Evolutionary conservation across 2,113 vertebrate species (phyloP).

Genomic region (Columba janthina): DNA sequence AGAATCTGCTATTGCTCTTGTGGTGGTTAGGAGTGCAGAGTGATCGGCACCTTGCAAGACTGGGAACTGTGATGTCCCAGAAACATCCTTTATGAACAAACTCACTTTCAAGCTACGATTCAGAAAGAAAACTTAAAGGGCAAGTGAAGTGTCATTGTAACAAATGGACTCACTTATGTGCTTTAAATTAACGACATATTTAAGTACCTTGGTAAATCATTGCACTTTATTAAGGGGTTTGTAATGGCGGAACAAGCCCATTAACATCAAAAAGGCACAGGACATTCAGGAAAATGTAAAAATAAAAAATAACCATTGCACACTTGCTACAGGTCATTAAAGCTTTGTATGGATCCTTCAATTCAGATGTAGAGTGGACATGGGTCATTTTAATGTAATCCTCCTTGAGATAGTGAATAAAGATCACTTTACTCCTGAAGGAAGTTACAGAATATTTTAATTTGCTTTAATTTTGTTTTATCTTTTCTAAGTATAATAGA

Average conservation of each 20-base stretch:
- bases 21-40: neutral
- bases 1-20: neutral
- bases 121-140: neutral
- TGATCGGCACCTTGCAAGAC: neutral
- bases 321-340: neutral
- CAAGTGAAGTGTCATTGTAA: neutral
- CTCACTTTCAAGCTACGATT: neutral
- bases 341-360: neutral
- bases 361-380: neutral
- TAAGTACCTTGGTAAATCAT: conserved; percentile 1
- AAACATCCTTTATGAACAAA: neutral
- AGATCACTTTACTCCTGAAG: neutral
- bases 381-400: neutral
- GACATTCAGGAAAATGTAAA: neutral
- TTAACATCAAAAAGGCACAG: neutral
- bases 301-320: neutral
- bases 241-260: neutral
- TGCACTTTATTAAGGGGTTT: neutral
- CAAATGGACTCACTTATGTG: neutral
- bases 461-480: neutral
- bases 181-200: conserved; percentile 4
- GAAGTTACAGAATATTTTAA: neutral
- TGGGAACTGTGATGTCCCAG: neutral
- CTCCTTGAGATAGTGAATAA: neutral
- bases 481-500: neutral